phyloP scores from a whole-genome alignment of 2,113 vertebrate genomes.

The Chaenocephalus aceratus region DNA sequence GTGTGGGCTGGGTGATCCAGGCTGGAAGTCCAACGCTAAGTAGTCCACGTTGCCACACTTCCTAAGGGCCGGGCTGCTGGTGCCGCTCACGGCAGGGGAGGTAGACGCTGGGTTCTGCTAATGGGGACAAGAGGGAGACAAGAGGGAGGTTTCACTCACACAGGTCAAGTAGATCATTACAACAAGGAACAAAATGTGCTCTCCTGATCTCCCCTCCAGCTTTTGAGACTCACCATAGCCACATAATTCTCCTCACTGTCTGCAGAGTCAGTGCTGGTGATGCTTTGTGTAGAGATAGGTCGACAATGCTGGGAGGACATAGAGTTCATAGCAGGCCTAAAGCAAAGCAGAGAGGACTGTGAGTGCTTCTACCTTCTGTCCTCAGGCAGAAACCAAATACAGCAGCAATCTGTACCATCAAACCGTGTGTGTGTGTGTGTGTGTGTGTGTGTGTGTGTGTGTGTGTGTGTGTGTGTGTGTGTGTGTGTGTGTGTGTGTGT shows the following conservation, averaged over 20 bases:
- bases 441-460: slow-evolving; percentile 11
- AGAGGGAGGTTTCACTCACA: slow-evolving; percentile 49
- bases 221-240: slow-evolving; percentile 90
- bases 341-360: slow-evolving; percentile 49
- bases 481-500: slow-evolving; percentile 12
- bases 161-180: slow-evolving; percentile 41
- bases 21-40: slow-evolving; percentile 96
- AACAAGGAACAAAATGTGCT: slow-evolving; percentile 53
- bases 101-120: slow-evolving; percentile 98
- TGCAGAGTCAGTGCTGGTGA: slow-evolving; percentile 98
- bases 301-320: slow-evolving; percentile 93
- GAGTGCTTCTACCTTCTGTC: slow-evolving; percentile 28
- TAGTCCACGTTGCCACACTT: slow-evolving; percentile 97
- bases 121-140: slow-evolving; percentile 42
- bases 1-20: slow-evolving; percentile 93
- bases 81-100: slow-evolving; percentile 94
- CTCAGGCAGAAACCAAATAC: slow-evolving; percentile 16
- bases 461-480: slow-evolving; percentile 9
- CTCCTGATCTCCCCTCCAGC: slow-evolving; percentile 38
- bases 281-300: slow-evolving; percentile 97
- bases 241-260: slow-evolving; percentile 99
- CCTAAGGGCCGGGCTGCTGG: slow-evolving; percentile 95
- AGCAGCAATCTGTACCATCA: slow-evolving; percentile 31
- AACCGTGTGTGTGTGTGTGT: slow-evolving; percentile 5
- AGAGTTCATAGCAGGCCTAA: slow-evolving; percentile 89